Base-by-base conservation (phyloP, 37 sponge, comb jelly and placozoan genomes). In the Ephydatia muelleri region DNA sequence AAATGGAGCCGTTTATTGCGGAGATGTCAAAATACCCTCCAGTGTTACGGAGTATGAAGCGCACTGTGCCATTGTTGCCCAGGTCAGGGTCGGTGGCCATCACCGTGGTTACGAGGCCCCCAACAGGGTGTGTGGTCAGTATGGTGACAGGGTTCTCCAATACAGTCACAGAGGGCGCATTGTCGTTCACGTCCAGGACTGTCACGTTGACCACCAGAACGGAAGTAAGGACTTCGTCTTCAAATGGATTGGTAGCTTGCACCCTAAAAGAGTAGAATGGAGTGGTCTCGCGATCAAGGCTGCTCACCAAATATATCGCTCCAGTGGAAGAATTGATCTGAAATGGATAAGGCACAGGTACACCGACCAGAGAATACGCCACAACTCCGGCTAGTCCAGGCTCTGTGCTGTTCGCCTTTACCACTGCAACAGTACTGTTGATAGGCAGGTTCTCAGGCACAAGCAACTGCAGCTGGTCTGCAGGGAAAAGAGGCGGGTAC, bases 181-280 rank as follows among this genome's bases (percentile, higher is more conserved):
- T 80, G 67, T 92, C 92, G 76, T 92, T 88, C n/a, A 81, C 68
- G 75, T 92, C 92, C 77, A 49, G 0, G 13, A 92, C 82, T 6
- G 21, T 76, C 0, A 92, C 38, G 2, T 8, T 33, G 33, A 88
- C 85, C 0, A 11, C 22, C 33, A 64, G 72, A 74, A 72, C 39
- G 67, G 87, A 57, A 19, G 77, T 72, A 14, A 30, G 73, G 0
- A 69, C n/a, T 22, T 79, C 72, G 22, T 12, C 26, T 33, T 86
- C 90, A 68, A 75, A 73, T 1, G 87, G 87, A 76, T 73, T 65
- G 22, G 84, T 75, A 34, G 93, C 90, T 9, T 78, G 12, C 13
- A 93, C 80, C 14, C 11, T n/a, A 35, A 93, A 68, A 3, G 21
- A 5, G 49, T 93, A 86, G 1, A 2, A 9, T 38, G 65, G 65